Evolutionary conservation across 2,797 vertebrate genomes (phyloP).

Genomic region (Melanotaenia pygmaea): DNA sequence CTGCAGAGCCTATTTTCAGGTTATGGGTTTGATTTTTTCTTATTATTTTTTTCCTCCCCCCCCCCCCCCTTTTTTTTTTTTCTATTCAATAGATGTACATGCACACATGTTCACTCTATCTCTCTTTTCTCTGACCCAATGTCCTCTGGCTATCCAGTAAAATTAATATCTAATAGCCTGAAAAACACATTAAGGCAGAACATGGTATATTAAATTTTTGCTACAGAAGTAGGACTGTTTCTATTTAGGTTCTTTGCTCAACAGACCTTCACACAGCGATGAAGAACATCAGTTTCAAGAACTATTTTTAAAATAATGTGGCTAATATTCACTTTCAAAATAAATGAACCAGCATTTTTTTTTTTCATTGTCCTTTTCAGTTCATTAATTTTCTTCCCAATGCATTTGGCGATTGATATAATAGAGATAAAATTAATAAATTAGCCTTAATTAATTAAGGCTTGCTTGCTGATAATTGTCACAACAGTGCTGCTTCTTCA

Average conservation of each 20-base stretch:
- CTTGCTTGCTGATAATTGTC: too few species aligned
- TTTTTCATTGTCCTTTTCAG: too few species aligned
- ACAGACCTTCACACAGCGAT: background rate
- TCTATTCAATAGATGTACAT: background rate
- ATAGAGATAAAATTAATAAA: too few species aligned
- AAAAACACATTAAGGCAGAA: slow-evolving; percentile 9
- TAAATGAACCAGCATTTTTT: too few species aligned
- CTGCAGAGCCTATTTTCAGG: background rate
- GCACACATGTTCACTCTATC: background rate
- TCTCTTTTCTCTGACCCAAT: background rate
- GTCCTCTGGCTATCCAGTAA: background rate
- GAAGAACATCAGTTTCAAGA: background rate
- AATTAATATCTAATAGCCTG: slow-evolving; percentile 6
- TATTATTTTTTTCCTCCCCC: background rate
- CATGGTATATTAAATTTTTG: slow-evolving; percentile 1
- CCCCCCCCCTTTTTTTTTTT: slow-evolving; percentile 10
- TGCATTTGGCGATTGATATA: too few species aligned
- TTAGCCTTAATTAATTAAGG: too few species aligned
- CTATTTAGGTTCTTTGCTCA: slow-evolving; percentile 9
- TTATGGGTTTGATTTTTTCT: background rate
- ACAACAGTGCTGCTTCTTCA: too few species aligned
- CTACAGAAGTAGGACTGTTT: background rate
- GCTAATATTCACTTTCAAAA: too few species aligned
- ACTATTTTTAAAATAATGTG: too few species aligned
- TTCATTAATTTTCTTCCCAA: too few species aligned